phyloP scores from a whole-genome alignment of 2,888 invertebrate species.

The Doris montereyensis region DNA sequence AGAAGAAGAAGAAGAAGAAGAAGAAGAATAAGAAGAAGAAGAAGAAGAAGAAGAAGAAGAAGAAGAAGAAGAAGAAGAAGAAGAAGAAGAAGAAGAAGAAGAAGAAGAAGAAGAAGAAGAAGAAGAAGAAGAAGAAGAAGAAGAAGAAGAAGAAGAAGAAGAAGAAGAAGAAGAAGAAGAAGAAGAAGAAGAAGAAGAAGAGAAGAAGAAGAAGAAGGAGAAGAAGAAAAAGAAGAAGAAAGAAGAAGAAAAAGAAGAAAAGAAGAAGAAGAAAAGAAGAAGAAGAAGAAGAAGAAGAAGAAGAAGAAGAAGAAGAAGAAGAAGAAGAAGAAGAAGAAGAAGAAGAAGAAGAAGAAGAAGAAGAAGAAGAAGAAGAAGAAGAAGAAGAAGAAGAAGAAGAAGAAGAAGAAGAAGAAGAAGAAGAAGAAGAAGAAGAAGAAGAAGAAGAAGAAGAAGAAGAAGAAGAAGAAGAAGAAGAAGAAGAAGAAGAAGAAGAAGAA shows the following conservation, averaged over 20 bases:
- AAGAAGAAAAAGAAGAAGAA: neutral
- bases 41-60: too few species aligned
- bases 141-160: constrained; percentile 11
- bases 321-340: constrained; percentile 15
- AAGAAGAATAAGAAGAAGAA: too few species aligned
- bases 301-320: neutral
- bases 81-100: constrained; percentile 13
- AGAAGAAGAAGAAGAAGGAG: constrained; percentile 1
- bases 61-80: too few species aligned
- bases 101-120: neutral
- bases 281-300: neutral
- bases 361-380: neutral
- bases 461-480: neutral
- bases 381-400: neutral
- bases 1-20: too few species aligned
- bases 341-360: neutral
- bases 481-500: neutral
- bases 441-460: constrained; percentile 1
- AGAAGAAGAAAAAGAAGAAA: neutral
- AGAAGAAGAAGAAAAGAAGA: neutral
- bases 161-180: constrained; percentile 12
- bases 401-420: constrained; percentile 7
- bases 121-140: neutral
- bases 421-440: neutral
- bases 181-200: neutral